Evolutionary conservation across 1,140 invertebrate genomes (phyloP), one percentile per base, ranked within the genome.

Genomic region (Procambarus virginalis): DNA sequence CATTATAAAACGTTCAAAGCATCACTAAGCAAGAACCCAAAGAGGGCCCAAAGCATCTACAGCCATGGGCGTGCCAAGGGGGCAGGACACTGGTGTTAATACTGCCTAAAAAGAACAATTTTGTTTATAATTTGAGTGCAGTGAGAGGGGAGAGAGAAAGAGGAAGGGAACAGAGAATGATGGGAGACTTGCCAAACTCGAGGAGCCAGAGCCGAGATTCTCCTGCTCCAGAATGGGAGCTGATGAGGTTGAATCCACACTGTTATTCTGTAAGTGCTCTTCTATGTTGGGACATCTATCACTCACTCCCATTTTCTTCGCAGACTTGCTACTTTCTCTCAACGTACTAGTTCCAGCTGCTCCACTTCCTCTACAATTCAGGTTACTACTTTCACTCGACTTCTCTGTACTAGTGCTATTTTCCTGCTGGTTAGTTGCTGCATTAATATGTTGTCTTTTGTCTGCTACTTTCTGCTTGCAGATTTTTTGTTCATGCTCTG

Each of bases 161-260:
- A 8, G 12, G 34, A 34, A 34, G 34, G 34, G 34, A 34, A 34
- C 34, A 34, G 34, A 34, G 34, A 34, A 34, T 34, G 34, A 34
- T 55, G 51, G 10, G 5, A 12, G 8, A 51, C 75, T 86, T 45
- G 78, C 84, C 84, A 77, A 45, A 22, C 84, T 86, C 4, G 51
- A 76, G 22, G 84, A 75, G 51, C 78, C 84, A 86, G 68, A 86
- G 51, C 78, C 78, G n/a, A 58, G 9, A 55, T 60, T 86, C n/a
- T 86, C 84, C 73, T 86, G 75, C 55, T 86, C 84, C 4, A 55
- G 45, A 46, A 48, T 46, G 22, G 76, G 51, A 73, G 77, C 84
- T 45, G 58, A 73, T 10, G 84, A 49, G 46, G 84, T 55, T 45
- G 75, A 86, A 51, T 86, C 84, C 20, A 73, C 55, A 2, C 51